phyloP scores from a whole-genome alignment of 2,888 invertebrate genomes.

The Autographa pulchrina region DNA sequence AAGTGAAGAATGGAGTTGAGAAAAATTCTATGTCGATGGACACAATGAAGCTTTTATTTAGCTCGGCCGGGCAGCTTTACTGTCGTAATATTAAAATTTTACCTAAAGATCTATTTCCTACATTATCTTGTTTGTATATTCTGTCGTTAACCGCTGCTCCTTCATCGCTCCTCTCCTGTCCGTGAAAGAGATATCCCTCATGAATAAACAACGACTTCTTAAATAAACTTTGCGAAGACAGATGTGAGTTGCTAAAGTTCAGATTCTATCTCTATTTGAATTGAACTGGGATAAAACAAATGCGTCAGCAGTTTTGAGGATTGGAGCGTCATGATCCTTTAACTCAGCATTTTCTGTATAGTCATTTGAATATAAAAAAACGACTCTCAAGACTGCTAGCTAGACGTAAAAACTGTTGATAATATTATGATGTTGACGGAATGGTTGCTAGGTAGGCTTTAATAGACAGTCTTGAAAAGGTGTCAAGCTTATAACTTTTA shows the following conservation, averaged over 20 bases:
- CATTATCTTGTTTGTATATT: neutral
- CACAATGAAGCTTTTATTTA: no score
- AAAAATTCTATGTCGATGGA: no score
- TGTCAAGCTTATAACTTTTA: no score
- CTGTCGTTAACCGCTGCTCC: neutral
- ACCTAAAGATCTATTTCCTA: neutral
- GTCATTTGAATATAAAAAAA: neutral
- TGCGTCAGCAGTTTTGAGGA: neutral
- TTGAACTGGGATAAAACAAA: slow-evolving; percentile 13
- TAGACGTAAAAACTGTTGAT: no score
- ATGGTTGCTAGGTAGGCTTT: no score
- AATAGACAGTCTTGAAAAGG: no score
- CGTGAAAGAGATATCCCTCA: slow-evolving; percentile 3
- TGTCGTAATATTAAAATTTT: neutral
- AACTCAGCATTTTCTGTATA: neutral
- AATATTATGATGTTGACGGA: no score
- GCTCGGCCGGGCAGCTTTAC: neutral
- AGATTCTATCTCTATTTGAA: slow-evolving; percentile 6
- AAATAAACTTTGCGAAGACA: slow-evolving; percentile 19
- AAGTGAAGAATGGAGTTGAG: no score
- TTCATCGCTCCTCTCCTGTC: neutral
- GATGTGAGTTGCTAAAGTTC: slow-evolving; percentile 33
- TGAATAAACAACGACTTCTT: slow-evolving; percentile 2
- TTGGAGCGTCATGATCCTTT: neutral
- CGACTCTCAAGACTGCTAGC: no score